Percentiles rank a stretch among this genome's conserved stretches.
Evolutionary conservation across 2,113 vertebrate genomes (phyloP).

Genomic region (Meriones unguiculatus): DNA sequence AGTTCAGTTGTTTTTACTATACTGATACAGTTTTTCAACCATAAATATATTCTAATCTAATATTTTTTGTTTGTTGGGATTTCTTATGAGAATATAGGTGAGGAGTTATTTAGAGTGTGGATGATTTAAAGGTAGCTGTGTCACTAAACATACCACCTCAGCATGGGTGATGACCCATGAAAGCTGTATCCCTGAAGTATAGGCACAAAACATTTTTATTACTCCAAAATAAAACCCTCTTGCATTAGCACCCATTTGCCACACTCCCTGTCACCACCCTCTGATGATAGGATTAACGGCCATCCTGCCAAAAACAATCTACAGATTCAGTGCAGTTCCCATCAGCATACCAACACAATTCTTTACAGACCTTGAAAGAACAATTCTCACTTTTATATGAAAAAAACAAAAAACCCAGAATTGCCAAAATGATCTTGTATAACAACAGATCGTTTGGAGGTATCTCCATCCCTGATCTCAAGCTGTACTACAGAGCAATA

Average conservation of each 20-base stretch:
- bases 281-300: not conserved
- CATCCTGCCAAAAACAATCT: too few relatives aligned
- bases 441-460: too few relatives aligned
- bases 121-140: not conserved
- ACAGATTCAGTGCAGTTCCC: too few relatives aligned
- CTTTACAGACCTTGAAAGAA: too few relatives aligned
- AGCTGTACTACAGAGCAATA: too few relatives aligned
- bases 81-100: not conserved
- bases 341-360: too few relatives aligned
- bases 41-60: conserved; percentile 13
- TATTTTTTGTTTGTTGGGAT: not conserved
- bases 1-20: conserved; percentile 21
- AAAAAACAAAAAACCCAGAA: too few relatives aligned
- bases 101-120: not conserved
- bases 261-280: not conserved
- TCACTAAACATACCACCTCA: not conserved
- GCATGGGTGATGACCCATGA: not conserved
- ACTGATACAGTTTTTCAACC: conserved; percentile 16
- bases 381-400: too few relatives aligned
- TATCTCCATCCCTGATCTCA: too few relatives aligned
- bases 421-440: too few relatives aligned
- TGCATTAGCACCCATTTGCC: not conserved
- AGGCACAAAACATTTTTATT: conserved; percentile 31
- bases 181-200: not conserved
- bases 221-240: not conserved